Evolutionary conservation across 1,140 invertebrate species (phyloP).

Genomic region (Drosophila asahinai): DNA sequence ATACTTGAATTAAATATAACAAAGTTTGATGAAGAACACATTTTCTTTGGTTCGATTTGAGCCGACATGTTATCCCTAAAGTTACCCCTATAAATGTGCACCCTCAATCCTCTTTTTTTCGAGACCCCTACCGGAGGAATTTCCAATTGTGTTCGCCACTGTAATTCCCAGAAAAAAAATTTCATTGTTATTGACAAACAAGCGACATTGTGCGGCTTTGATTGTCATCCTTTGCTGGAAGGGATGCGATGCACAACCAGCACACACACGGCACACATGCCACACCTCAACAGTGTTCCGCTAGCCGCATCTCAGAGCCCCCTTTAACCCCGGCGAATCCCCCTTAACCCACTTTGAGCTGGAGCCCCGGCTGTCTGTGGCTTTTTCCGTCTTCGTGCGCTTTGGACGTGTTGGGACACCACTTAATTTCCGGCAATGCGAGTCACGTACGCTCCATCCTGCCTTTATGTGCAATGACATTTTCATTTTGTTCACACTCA

Average conservation of each 20-base stretch:
- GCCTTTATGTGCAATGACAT: constrained; percentile 77
- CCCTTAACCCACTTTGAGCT: constrained; percentile 12
- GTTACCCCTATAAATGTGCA: constrained; percentile 5
- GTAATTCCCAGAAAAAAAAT: constrained; percentile 36
- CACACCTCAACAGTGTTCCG: constrained; percentile 47
- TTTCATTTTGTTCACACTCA: constrained; percentile 72
- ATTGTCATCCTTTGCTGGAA: constrained; percentile 57
- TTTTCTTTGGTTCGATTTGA: not conserved
- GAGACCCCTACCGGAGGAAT: not conserved
- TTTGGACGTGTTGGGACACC: constrained; percentile 75
- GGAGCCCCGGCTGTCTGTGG: constrained; percentile 36
- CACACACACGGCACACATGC: constrained; percentile 18
- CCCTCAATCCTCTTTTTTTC: not conserved
- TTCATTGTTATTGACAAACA: constrained; percentile 76
- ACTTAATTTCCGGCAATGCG: constrained; percentile 77
- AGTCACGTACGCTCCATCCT: constrained; percentile 75
- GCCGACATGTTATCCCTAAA: not conserved
- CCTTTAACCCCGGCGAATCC: constrained; percentile 5
- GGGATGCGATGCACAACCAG: constrained; percentile 25
- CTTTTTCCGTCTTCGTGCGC: constrained; percentile 65
- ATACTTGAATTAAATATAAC: not conserved
- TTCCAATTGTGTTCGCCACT: constrained; percentile 4
- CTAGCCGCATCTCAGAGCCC: constrained; percentile 27
- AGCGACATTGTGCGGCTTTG: constrained; percentile 74
- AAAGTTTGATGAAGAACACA: not conserved